Conservation (phyloP, 2,797 vertebrate species). For the Lacerta bilineata region DNA sequence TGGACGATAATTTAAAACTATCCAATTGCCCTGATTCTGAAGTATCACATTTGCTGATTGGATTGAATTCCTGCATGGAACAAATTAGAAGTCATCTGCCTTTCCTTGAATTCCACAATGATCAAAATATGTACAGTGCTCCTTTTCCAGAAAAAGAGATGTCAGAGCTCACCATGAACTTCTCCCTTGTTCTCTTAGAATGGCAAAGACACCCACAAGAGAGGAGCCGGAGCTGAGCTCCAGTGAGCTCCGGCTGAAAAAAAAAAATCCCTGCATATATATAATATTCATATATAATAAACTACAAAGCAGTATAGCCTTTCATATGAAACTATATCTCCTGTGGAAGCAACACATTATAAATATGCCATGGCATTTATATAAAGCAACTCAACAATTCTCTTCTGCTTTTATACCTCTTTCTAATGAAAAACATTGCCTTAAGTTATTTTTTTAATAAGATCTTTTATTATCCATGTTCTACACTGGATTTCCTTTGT, state of each 20-base stretch:
- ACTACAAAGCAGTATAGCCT: background rate
- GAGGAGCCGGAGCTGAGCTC: too few species aligned
- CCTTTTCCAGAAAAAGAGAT: too few species aligned
- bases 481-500: constrained; percentile 46
- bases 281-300: background rate
- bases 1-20: background rate
- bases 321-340: constrained; percentile 18
- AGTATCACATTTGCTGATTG: background rate
- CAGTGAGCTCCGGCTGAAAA: too few species aligned
- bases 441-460: constrained; percentile 63
- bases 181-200: too few species aligned
- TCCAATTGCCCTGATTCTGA: background rate
- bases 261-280: too few species aligned
- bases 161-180: too few species aligned
- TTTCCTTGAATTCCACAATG: constrained; percentile 4
- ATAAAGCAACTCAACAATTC: constrained; percentile 50
- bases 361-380: constrained; percentile 54
- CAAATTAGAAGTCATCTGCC: constrained; percentile 36
- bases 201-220: too few species aligned
- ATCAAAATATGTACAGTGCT: background rate
- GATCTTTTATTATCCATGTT: constrained; percentile 48
- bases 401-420: constrained; percentile 56
- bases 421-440: constrained; percentile 63
- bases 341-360: constrained; percentile 15
- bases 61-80: constrained; percentile 17